Evolutionary conservation across 2,888 invertebrate species (phyloP), one percentile per base, ranked within the genome.

Genomic region (Hedya salicella): DNA sequence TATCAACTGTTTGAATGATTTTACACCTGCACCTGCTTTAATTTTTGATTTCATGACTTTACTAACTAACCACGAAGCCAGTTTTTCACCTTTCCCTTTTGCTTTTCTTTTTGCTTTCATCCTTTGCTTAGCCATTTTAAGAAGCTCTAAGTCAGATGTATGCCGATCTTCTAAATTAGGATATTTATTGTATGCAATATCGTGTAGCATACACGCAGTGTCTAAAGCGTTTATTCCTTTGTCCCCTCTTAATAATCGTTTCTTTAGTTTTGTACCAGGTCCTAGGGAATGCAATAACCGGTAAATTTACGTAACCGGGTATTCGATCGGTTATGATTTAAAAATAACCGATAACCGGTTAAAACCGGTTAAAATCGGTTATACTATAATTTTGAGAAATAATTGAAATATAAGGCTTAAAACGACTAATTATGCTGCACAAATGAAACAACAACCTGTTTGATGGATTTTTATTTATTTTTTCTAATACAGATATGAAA

Each of bases 1-100:
- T 11, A 52, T 17, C 0, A 52, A 52, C 1, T 13, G 16, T 17
- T 52, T 52, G 32, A 52, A 52, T 52, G 52, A 52, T 52, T 52
- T 52, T 52, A 52, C 36, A 16, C 52, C 36, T 19, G 52, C 52
- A 36, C 52, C 52, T 17, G 52, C 52, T 16, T 52, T 36, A 13
- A 52, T 36, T 52, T 52, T 52, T 14, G 50, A 50, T 50, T 50
- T 50, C 50, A 50, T 50, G 3, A 50, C 30, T 32, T 50, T 50
- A 14, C 52, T 52, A 16, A 52, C 52, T 52, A 52, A 9, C 52
- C 52, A 52, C 3, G 52, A 52, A 16, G 36, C 52, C 3, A 39
- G 16, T 19, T 52, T 52, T 52, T 52, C 52, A 17, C 52, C 36
- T 52, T 5, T 52, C 30, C 52, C 36, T 5, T 2, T 11, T 36